Evolutionary conservation across 92 coral and sea anemone genomes (phyloP).

Genomic region (Heliopora coerulea): DNA sequence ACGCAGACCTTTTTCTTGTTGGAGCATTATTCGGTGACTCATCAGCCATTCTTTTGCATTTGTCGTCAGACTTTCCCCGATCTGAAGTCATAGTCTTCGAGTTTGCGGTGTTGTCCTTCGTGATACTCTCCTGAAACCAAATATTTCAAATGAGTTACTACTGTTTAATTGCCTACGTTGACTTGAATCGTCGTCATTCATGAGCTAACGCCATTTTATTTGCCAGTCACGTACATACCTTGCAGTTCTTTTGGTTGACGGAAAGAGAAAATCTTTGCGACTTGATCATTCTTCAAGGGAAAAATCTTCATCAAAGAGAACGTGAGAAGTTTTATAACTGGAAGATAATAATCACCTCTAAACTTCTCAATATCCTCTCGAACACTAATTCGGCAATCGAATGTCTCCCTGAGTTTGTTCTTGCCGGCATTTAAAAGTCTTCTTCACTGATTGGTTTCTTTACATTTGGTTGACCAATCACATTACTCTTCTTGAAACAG

Average conservation of each 20-base stretch:
- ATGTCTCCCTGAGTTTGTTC: conserved; percentile 60
- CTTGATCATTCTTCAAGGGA: background rate
- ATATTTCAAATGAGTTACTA: background rate
- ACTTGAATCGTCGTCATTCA: conserved; percentile 26
- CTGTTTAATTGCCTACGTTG: conserved; percentile 30
- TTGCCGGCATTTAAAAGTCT: conserved; percentile 84
- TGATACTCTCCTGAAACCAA: conserved; percentile 46
- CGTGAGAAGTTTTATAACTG: background rate
- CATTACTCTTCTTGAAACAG: conserved; percentile 11
- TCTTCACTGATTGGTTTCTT: conserved; percentile 68
- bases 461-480: conserved; percentile 65
- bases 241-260: conserved; percentile 5
- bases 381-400: conserved; percentile 29
- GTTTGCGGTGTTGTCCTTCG: conserved; percentile 55
- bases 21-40: conserved; percentile 81
- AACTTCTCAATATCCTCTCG: conserved; percentile 7
- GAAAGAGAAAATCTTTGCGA: conserved; percentile 24
- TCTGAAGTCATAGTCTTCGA: conserved; percentile 39
- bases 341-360: background rate
- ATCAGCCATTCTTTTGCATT: conserved; percentile 77
- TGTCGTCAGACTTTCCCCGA: conserved; percentile 53
- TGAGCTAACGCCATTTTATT: background rate
- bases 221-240: conserved; percentile 27
- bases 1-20: conserved; percentile 84
- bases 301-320: background rate